A percentile compares a stretch with the other conserved stretches of the same genome.
phyloP scores from a whole-genome alignment of 1,140 invertebrate species.

The Rhizoglyphus robini region DNA sequence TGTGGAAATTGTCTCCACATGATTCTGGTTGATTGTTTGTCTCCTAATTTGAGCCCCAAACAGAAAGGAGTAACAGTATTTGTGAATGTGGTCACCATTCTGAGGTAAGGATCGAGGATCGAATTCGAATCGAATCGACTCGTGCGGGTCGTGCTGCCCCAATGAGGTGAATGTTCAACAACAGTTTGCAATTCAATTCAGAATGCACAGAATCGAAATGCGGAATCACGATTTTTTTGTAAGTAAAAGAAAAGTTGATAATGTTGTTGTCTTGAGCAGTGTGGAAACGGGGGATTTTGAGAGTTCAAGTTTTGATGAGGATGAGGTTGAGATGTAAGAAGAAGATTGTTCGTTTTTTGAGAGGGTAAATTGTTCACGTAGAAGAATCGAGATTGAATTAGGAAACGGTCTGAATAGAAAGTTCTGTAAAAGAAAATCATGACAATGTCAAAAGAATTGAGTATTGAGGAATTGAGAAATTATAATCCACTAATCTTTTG shows the following conservation, averaged over 20 bases:
- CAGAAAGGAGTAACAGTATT: conserved; percentile 11
- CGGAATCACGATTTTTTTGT: not conserved
- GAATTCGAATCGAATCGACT: conserved; percentile 22
- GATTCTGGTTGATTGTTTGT: too few relatives aligned
- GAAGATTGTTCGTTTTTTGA: conserved; percentile 51
- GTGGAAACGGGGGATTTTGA: conserved; percentile 53
- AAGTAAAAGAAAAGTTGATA: conserved; percentile 8
- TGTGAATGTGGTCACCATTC: not conserved
- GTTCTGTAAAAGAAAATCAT: conserved; percentile 41
- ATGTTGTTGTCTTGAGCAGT: conserved; percentile 36
- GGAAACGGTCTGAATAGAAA: conserved; percentile 45
- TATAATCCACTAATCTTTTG: too few relatives aligned
- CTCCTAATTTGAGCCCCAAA: not conserved
- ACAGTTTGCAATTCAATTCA: too few relatives aligned
- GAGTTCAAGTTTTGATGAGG: not conserved
- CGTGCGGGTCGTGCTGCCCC: not conserved
- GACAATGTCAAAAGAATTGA: conserved; percentile 20
- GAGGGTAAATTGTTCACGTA: conserved; percentile 55
- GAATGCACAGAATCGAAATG: not conserved
- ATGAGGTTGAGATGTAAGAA: conserved; percentile 38
- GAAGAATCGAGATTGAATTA: conserved; percentile 42
- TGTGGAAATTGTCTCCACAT: not conserved
- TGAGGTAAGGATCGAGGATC: conserved; percentile 21
- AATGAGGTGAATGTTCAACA: not conserved
- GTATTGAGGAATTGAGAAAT: conserved; percentile 26